These are phyloP conservation scores for Geopemphigus sp. DNA, from an alignment of 1,140 invertebrate species.

Conservation along the genomic window DNA sequence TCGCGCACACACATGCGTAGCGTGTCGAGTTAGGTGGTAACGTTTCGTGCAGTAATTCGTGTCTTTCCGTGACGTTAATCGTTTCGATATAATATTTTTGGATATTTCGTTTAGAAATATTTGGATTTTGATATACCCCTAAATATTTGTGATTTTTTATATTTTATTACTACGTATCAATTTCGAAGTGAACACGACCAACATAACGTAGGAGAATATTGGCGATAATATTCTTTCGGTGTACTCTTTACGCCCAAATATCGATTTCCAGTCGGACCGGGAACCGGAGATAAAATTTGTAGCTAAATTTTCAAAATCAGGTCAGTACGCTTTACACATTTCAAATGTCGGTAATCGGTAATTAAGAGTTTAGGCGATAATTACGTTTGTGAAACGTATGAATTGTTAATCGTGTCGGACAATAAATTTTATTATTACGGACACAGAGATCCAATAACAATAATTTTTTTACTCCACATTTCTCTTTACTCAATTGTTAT, in stretches of 20 bases:
- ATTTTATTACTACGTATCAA: too few species aligned
- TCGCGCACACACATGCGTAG: conserved; percentile 39
- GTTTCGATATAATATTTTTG: background rate
- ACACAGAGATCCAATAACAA: too few species aligned
- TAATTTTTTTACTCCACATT: too few species aligned
- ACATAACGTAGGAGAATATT: background rate
- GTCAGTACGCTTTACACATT: background rate
- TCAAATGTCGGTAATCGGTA: too few species aligned
- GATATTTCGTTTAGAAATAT: background rate
- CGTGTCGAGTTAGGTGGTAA: conserved; percentile 14
- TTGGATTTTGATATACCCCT: background rate
- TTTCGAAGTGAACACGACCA: too few species aligned
- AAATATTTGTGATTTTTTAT: too few species aligned
- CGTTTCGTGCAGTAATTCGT: background rate
- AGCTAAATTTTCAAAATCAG: background rate
- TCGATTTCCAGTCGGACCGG: conserved; percentile 44
- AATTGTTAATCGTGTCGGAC: too few species aligned
- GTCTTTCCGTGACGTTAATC: background rate
- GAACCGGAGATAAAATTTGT: conserved; percentile 36
- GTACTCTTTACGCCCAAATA: conserved; percentile 30
- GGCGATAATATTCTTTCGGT: background rate
- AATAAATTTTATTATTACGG: too few species aligned
- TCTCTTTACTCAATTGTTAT: too few species aligned
- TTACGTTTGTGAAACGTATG: too few species aligned
- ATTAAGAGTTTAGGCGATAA: too few species aligned